phyloP scores from a whole-genome alignment of 2,888 invertebrate species.

The Hemicrepidius hirtus region DNA sequence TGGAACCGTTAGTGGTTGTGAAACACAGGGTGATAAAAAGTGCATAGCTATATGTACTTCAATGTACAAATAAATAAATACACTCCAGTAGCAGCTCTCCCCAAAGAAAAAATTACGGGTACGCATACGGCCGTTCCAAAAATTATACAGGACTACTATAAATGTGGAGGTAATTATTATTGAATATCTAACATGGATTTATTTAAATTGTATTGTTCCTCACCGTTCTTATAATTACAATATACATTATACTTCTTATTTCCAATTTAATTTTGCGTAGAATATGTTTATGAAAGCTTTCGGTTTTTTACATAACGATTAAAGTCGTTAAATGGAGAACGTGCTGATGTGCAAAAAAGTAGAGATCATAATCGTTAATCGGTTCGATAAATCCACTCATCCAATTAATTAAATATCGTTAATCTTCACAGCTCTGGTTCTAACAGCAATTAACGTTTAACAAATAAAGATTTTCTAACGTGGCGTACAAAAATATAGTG shows the following conservation, averaged over 20 bases:
- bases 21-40: too few species aligned
- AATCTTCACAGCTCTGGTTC: conserved; percentile 48
- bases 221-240: neutral
- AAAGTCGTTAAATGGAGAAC: neutral
- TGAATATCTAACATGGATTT: too few species aligned
- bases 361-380: conserved; percentile 9
- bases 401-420: conserved; percentile 26
- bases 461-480: conserved; percentile 38
- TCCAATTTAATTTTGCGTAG: conserved; percentile 6
- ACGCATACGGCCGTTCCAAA: too few species aligned
- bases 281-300: conserved; percentile 7
- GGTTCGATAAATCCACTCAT: neutral
- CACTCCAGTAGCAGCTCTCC: too few species aligned
- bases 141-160: too few species aligned
- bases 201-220: too few species aligned
- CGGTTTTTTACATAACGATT: neutral
- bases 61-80: too few species aligned
- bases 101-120: too few species aligned
- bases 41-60: too few species aligned
- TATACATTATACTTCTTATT: neutral
- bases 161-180: too few species aligned
- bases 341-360: conserved; percentile 15
- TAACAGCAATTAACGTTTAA: conserved; percentile 44
- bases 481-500: conserved; percentile 55
- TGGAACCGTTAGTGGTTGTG: too few species aligned